Evolutionary conservation across 2,113 vertebrate genomes (phyloP), one percentile per base, ranked within the genome.

Genomic region (Larimichthys crocea): DNA sequence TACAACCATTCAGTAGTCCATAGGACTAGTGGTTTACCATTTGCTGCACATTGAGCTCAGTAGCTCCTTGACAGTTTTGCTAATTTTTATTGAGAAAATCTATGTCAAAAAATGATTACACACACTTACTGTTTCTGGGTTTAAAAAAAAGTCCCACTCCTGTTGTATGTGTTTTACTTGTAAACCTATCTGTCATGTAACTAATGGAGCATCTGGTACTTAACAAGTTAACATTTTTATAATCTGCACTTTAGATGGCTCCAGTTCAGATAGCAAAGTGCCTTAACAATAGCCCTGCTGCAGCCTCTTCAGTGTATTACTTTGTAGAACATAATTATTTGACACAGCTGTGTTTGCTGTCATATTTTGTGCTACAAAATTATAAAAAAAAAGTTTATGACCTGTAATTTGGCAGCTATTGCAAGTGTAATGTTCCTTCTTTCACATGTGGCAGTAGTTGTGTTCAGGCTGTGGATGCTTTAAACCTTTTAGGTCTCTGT

Each of bases 171-270:
- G 46, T 40, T 35, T 31, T 20, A 60, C 44, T 46, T 56, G 24
- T 46, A 46, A 74, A 65, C 44, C 4, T 59, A 55, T 70, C 10
- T 65, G 70, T 65, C 63, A 69, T 53, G 53, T 48, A 71, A 75
- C 55, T 42, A 53, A 64, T 4, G 69, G 44, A 84, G 78, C 81
- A 70, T 84, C 74, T 73, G 74, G 42, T 77, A 82, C 85, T 85
- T 82, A 80, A 61, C 68, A 46, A 60, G 56, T 60, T 70, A 79
- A 60, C 77, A 57, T 70, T 79, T 24, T 52, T 62, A 76, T 87
- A 77, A 83, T 84, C 76, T 74, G 66, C 10, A 19, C 46, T 64
- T 65, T 67, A 69, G 70, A 60, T 70, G 84, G 82, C 61, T 40
- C 31, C 42, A 0, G 69, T 68, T 86, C 64, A 80, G 71, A 70